Percentiles rank a stretch among this genome's conserved stretches.
These are phyloP conservation scores for roundworm (Caenorhabditis elegans) DNA, from an alignment of 1,140 invertebrate genomes.

Conservation along the genomic window WBcel235 BX284602.5:7577501-7578000, in stretches of 20 bases:
- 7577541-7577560: background rate
- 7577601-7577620: background rate
- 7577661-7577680: background rate
- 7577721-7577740: background rate
- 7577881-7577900: too few relatives aligned
- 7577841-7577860: too few relatives aligned
- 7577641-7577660: too few relatives aligned
- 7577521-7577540: background rate
- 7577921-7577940: too few relatives aligned
- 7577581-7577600: slow-evolving; percentile 3
- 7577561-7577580: background rate
- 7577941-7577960: too few relatives aligned
- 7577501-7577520: background rate
- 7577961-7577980: too few relatives aligned
- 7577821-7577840: too few relatives aligned
- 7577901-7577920: too few relatives aligned
- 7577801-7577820: too few relatives aligned
- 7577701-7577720: background rate
- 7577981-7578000: background rate
- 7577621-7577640: slow-evolving; percentile 21
- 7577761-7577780: background rate
- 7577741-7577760: background rate
- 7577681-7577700: background rate
- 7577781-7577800: background rate
- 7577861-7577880: too few relatives aligned